Conservation (phyloP, 2,888 invertebrate genomes). For the Lochmaea crataegi region DNA sequence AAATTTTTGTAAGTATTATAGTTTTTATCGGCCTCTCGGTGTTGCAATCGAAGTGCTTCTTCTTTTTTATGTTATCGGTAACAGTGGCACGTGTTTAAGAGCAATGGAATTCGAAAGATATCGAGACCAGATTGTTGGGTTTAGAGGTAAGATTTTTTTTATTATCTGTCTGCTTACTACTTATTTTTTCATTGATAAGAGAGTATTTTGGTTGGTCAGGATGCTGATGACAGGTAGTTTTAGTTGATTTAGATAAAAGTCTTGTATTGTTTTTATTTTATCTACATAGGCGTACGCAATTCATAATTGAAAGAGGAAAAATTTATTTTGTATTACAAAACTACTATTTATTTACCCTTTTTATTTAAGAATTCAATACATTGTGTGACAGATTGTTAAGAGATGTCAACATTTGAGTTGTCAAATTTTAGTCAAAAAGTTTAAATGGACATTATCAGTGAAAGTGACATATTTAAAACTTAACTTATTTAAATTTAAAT, state of each 20-base stretch:
- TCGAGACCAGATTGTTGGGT: conserved; percentile 39
- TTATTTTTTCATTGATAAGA: conserved; percentile 39
- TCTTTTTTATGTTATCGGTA: conserved; percentile 36
- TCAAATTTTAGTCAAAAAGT: too few species aligned
- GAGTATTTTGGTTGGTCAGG: conserved; percentile 43
- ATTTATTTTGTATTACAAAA: neutral
- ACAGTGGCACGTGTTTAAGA: conserved; percentile 42
- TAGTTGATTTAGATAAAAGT: conserved; percentile 6
- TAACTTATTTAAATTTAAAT: too few species aligned
- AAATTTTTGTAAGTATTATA: neutral
- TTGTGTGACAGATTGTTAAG: too few species aligned
- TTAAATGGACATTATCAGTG: too few species aligned
- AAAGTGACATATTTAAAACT: too few species aligned
- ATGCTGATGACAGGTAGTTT: conserved; percentile 45
- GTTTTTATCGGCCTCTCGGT: conserved; percentile 4
- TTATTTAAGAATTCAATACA: too few species aligned
- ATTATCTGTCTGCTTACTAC: conserved; percentile 43
- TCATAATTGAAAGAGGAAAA: neutral
- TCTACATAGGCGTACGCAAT: neutral
- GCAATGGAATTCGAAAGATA: conserved; percentile 45
- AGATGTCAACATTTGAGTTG: too few species aligned
- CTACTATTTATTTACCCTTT: too few species aligned
- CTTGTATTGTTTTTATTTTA: neutral
- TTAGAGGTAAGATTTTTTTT: conserved; percentile 43
- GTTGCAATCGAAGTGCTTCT: conserved; percentile 12